Evolutionary conservation across 2,888 invertebrate genomes (phyloP), one percentile per base, ranked within the genome.

Genomic region (Phlogophora meticulosa): DNA sequence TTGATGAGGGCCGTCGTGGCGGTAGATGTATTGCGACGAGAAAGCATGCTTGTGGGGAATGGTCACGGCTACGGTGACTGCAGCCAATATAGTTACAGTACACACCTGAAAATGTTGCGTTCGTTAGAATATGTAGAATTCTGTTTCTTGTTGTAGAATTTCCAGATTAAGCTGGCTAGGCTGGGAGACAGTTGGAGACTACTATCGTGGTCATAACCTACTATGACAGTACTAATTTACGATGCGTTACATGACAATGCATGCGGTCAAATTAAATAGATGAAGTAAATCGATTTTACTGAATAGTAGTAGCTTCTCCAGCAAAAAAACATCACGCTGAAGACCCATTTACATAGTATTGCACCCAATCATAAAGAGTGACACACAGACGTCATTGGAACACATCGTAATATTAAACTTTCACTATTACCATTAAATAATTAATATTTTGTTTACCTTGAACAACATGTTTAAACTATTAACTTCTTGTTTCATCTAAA

Each of bases 1-100:
- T 17, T 80, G 72, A 69, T 7, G 59, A 40, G 58, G 80, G 7
- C 68, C 76, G 22, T 78, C 80, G 9, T 78, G 76, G 11, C 72
- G 55, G 7, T 56, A 36, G 15, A 78, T 62, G 13, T 76, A 34
- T 34, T 80, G 80, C 3, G 76, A 80, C 15, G 80, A 78, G n/a
- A 65, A 68, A 9, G 71, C 77, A 17, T 71, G 64, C 1, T 48
- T 63, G 45, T 78, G 63, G 2, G 28, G 28, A 11, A 72, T 38
- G 1, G 49, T 55, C 0, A 53, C 60, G 2, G 71, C 49, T 1
- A 75, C 53, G 4, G 43, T 34, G 13, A 38, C 24, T 36, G 70
- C 9, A 9, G 38, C 45, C 15, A 78, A 42, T 5, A 78, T 43
- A 1, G 28, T 51, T 40, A 70, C 10, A 15, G 20, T 17, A 55